These are phyloP conservation scores for Zosterops borbonicus DNA, from an alignment of 2,113 vertebrate genomes.

Conservation along the genomic window DNA sequence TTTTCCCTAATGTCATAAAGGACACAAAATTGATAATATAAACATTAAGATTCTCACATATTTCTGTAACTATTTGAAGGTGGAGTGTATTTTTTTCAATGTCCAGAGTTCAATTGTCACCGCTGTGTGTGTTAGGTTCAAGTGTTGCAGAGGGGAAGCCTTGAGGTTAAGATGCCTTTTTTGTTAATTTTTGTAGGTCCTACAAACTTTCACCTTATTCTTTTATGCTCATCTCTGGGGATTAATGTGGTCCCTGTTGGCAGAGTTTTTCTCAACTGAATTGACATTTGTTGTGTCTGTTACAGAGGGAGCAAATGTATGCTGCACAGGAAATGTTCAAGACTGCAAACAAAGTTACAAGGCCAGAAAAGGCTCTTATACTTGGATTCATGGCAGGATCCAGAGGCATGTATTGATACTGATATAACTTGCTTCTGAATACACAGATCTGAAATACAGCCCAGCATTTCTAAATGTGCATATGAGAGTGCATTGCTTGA, in stretches of 20 bases:
- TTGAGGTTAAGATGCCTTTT: neutral
- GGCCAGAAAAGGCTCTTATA: constrained; percentile 96
- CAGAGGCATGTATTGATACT: constrained; percentile 79
- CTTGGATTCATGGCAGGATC: constrained; percentile 99
- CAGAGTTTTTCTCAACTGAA: neutral
- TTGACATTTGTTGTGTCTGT: neutral
- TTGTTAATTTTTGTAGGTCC: neutral
- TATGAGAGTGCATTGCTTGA: neutral
- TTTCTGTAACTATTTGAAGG: neutral
- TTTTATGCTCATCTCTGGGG: neutral
- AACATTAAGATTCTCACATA: neutral
- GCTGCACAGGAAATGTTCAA: constrained; percentile 99
- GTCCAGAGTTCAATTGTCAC: neutral
- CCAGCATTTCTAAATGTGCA: neutral
- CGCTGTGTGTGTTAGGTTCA: neutral
- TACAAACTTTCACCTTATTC: rapidly evolving
- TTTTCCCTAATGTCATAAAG: neutral
- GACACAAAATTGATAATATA: neutral
- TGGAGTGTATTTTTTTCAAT: too few species aligned
- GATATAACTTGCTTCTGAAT: neutral
- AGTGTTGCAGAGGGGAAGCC: neutral
- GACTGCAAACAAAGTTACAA: constrained; percentile 97
- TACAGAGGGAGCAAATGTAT: constrained; percentile 95
- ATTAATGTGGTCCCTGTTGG: neutral
- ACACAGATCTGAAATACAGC: neutral